phyloP scores from a whole-genome alignment of 2,797 vertebrate species.

The Telmatherina bonti region DNA sequence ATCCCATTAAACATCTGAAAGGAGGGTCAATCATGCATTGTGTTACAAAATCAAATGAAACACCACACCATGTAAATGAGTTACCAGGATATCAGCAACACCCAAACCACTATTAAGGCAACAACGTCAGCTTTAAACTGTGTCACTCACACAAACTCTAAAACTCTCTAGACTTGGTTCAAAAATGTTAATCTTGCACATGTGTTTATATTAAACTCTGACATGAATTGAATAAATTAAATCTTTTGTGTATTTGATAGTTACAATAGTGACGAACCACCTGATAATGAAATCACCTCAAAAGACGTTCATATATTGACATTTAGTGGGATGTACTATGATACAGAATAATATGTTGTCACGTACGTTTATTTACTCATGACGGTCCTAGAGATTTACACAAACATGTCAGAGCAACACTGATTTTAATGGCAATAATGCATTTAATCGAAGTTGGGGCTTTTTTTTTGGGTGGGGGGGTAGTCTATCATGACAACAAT shows the following conservation, averaged over 20 bases:
- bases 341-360: neutral
- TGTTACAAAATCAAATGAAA: slow-evolving; percentile 9
- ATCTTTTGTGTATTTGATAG: neutral
- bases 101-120: neutral
- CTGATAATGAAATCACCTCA: neutral
- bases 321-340: neutral
- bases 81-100: neutral
- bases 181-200: too few species aligned
- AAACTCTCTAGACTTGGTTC: neutral
- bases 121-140: neutral
- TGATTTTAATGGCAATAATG: too few species aligned
- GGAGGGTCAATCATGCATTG: neutral
- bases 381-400: neutral
- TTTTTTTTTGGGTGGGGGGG: too few species aligned
- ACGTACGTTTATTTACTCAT: neutral
- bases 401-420: neutral
- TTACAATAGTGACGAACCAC: neutral
- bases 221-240: neutral
- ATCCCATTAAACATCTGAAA: slow-evolving; percentile 11
- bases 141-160: neutral
- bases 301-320: neutral
- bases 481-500: too few species aligned
- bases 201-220: neutral
- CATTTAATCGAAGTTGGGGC: too few species aligned
- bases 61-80: neutral